A percentile compares a stretch with the other conserved stretches of the same genome.
phyloP scores from a whole-genome alignment of 2,888 invertebrate genomes.

The Cheiracanthium punctorium region DNA sequence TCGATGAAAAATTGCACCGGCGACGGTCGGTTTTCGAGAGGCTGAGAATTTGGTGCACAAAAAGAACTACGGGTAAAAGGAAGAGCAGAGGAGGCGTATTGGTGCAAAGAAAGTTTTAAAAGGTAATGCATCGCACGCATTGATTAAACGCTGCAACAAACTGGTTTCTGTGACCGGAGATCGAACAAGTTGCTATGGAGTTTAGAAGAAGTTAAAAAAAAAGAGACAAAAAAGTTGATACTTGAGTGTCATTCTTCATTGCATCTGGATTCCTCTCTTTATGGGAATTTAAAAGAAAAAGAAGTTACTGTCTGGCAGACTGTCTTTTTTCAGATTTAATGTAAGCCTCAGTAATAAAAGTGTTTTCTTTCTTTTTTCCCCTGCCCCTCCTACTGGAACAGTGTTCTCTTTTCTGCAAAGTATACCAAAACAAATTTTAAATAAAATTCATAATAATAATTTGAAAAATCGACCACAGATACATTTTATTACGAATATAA shows the following conservation, averaged over 20 bases:
- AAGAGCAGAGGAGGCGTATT: not conserved
- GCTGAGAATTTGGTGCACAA: not conserved
- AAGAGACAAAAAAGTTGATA: not conserved
- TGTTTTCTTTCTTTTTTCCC: no score
- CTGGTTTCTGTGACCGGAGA: not conserved
- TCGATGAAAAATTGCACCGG: not conserved
- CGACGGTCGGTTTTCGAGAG: no score
- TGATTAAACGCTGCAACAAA: not conserved
- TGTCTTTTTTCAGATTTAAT: not conserved
- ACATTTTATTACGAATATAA: no score
- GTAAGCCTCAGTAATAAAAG: no score
- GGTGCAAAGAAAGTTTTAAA: not conserved
- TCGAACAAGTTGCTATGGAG: not conserved
- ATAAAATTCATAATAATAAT: no score
- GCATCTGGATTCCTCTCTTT: not conserved
- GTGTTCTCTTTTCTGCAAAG: no score
- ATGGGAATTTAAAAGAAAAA: not conserved
- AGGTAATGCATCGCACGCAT: constrained; percentile 8
- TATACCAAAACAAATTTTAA: no score
- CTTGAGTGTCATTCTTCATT: not conserved
- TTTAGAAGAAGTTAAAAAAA: not conserved
- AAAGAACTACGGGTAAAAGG: not conserved
- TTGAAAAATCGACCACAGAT: no score
- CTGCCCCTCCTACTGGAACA: no score
- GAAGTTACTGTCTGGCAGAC: not conserved